These are phyloP conservation scores for Psittacula echo DNA, from an alignment of 2,797 vertebrate species.

Conservation along the genomic window DNA sequence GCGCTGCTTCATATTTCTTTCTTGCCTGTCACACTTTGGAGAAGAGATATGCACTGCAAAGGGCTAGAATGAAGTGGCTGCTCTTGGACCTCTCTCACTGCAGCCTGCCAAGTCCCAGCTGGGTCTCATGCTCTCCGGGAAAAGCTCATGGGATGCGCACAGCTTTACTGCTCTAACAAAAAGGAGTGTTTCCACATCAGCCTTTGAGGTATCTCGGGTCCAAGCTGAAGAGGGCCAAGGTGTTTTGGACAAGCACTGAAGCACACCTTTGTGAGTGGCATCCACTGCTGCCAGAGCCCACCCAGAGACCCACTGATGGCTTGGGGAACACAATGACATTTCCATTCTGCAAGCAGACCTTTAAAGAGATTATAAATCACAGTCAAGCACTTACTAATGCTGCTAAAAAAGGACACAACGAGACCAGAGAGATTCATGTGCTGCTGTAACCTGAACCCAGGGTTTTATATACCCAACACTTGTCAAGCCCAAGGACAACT, in stretches of 20 bases:
- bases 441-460: background rate
- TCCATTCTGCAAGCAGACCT: background rate
- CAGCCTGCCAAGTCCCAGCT: rapidly evolving
- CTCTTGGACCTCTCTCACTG: background rate
- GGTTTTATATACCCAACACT: background rate
- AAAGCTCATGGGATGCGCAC: rapidly evolving
- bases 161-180: background rate
- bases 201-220: background rate
- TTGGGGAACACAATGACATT: background rate
- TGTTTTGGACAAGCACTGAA: rapidly evolving
- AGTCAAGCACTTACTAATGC: rapidly evolving
- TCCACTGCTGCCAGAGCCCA: background rate
- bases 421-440: background rate
- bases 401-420: background rate
- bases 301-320: rapidly evolving
- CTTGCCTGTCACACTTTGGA: constrained; percentile 19
- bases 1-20: constrained; percentile 37
- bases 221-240: rapidly evolving
- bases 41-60: background rate
- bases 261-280: rapidly evolving
- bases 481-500: rapidly evolving
- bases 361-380: background rate
- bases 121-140: rapidly evolving
- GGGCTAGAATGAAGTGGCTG: rapidly evolving
- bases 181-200: rapidly evolving